Conservation (phyloP, 2,797 vertebrate species). For the Steatocranus sp. region DNA sequence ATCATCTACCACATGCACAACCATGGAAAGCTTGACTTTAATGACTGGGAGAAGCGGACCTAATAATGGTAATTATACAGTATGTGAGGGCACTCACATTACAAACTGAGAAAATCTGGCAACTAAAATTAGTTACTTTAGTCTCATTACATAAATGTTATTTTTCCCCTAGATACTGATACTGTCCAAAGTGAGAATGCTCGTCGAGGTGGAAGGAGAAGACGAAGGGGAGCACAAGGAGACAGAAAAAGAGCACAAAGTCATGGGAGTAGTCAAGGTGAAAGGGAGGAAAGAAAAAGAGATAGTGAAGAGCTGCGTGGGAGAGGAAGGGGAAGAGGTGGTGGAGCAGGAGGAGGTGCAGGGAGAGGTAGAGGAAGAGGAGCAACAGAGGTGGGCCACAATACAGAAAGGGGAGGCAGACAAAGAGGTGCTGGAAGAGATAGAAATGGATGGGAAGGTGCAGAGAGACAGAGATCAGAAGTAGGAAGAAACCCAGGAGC, state of each 20-base stretch:
- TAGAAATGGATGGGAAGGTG: neutral
- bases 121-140: neutral
- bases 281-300: neutral
- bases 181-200: slow-evolving; percentile 2
- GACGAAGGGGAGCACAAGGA: neutral
- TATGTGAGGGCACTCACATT: neutral
- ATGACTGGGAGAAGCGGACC: neutral
- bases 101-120: neutral
- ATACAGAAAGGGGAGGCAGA: neutral
- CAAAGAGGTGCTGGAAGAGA: neutral
- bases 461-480: neutral
- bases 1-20: neutral
- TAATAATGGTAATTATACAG: slow-evolving; percentile 10
- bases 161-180: slow-evolving; percentile 8
- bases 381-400: neutral
- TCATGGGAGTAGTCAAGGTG: neutral
- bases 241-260: neutral
- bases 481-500: neutral
- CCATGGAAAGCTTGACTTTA: slow-evolving; percentile 16
- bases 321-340: neutral
- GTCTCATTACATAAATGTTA: neutral
- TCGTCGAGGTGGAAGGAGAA: neutral
- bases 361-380: neutral
- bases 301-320: neutral
- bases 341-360: neutral